Base-by-base conservation (phyloP, 1,140 invertebrate genomes). In the Psix sp. region DNA sequence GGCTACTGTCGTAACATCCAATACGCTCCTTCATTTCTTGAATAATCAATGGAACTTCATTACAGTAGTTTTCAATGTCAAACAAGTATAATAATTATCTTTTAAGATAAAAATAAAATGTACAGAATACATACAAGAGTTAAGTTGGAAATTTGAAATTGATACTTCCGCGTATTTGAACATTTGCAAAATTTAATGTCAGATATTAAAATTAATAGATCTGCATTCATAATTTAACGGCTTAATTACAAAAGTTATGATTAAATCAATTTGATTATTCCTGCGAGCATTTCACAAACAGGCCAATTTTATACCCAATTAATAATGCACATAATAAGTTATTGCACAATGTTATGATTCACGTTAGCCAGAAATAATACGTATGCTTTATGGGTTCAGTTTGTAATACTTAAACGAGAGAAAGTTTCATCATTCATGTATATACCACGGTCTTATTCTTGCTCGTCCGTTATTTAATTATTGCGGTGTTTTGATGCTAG, bases 361-460 rank as follows among this genome's bases (percentile, higher is more conserved):
- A 38, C 3, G 11, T 20, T 56, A 48, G n/a, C 35, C 49, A 39
- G 9, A n/a, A 16, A 24, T 38, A 63, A 57, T 49, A 56, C 26
- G 43, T 51, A 51, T 51, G 31, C 45, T 67, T 57, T 67, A 57
- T 59, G 54, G 24, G 35, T 52, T 10, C 29, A 51, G 31, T 38
- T 45, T 51, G 38, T 67, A 57, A 57, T 67, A 49, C 21, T 59
- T 59, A 68, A 52, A 68, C 15, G 29, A 43, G 65, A 68, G 65
- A 68, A 68, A 68, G 45, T 59, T 68, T 38, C 65, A 59, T 59
- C 31, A 59, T 59, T 48, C 20, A 68, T 38, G 40, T 39, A 45
- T n/a, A n/a, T 11, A 51, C 57, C 9, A 46, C 11, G n/a, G 26
- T 43, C 45, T 67, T 57, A 49, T 67, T 67, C 26, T 51, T 59